Evolutionary conservation across 2,797 vertebrate genomes (phyloP).

Genomic region (Monodelphis domestica): DNA sequence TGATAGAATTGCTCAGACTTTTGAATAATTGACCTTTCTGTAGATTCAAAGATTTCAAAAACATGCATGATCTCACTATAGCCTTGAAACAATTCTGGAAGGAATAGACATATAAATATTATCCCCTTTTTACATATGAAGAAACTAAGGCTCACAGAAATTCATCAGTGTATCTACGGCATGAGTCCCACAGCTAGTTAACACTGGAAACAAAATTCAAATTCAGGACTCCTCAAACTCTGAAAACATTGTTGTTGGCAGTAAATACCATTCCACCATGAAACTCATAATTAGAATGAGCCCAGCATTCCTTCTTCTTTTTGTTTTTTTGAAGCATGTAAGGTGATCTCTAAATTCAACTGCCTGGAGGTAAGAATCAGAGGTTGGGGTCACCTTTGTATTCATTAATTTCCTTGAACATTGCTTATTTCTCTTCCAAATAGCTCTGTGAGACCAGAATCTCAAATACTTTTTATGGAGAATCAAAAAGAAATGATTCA

Average conservation of each 20-base stretch:
- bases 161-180: not conserved
- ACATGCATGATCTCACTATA: not conserved
- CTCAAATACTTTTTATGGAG: not conserved
- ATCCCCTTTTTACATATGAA: not conserved
- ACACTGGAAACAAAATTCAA: not conserved
- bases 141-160: not conserved
- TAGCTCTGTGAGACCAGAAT: not conserved
- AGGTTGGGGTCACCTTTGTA: slow-evolving; percentile 21
- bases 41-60: not conserved
- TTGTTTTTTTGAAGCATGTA: slow-evolving; percentile 31
- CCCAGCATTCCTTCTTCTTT: not conserved
- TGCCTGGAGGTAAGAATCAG: not conserved
- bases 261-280: not conserved
- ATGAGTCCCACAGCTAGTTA: not conserved
- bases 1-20: not conserved
- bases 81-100: not conserved
- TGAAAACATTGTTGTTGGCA: not conserved
- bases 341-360: slow-evolving; percentile 15
- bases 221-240: not conserved
- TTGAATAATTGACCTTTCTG: not conserved
- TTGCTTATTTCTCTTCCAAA: slow-evolving; percentile 22
- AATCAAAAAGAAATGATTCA: not conserved
- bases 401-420: not conserved
- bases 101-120: not conserved
- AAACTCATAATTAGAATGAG: not conserved